Percentiles rank a stretch among this genome's conserved stretches.
Conservation (phyloP, 2,113 vertebrate genomes). For the Syngnathus scovelli region DNA sequence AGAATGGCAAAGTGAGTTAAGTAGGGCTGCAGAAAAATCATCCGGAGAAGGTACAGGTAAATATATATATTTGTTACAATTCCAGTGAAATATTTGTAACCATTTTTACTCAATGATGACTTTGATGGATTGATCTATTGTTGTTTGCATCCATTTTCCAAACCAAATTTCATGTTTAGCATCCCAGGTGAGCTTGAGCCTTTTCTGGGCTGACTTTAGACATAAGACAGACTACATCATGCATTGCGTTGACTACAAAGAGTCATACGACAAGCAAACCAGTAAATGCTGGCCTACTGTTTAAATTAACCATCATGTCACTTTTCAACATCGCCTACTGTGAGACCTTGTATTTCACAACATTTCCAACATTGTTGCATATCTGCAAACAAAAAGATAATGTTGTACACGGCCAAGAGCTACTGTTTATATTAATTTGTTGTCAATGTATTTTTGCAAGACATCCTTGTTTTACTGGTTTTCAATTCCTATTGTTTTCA, state of each 20-base stretch:
- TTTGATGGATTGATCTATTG: too few relatives aligned
- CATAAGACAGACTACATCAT: not conserved
- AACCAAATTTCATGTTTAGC: too few relatives aligned
- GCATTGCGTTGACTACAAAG: not conserved
- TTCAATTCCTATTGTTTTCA: not conserved
- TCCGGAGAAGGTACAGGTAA: constrained; percentile 7
- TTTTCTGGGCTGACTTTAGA: too few relatives aligned
- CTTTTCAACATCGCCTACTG: not conserved
- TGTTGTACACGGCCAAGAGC: not conserved
- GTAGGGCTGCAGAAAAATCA: not conserved
- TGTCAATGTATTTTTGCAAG: not conserved
- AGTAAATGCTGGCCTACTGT: not conserved
- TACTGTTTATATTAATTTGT: not conserved
- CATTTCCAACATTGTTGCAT: not conserved
- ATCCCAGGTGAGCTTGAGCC: too few relatives aligned
- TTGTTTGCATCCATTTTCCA: too few relatives aligned
- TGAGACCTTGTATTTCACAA: not conserved
- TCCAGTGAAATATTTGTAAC: too few relatives aligned
- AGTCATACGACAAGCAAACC: not conserved
- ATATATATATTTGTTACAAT: not conserved
- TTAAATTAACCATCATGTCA: not conserved
- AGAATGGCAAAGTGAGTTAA: constrained; percentile 47
- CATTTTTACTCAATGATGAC: too few relatives aligned
- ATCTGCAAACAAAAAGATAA: not conserved
- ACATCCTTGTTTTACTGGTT: not conserved